A percentile compares a stretch with the other conserved stretches of the same genome.
Evolutionary conservation across 2,888 invertebrate genomes (phyloP).

Genomic region (Empis livida): DNA sequence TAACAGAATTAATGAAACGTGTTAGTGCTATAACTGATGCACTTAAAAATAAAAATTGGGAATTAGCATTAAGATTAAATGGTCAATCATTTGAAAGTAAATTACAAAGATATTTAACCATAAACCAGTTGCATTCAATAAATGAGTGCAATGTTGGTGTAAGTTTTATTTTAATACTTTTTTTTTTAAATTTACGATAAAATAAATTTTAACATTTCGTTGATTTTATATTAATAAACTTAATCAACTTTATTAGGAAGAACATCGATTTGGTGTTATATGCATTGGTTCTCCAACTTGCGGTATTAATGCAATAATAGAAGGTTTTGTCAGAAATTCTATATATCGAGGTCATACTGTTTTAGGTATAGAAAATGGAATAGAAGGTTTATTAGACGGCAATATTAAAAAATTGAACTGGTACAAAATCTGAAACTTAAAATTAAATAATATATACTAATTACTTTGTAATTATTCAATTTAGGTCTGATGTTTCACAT

Average conservation of each 20-base stretch:
- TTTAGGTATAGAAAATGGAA: slow-evolving; percentile 86
- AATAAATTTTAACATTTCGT: too few relatives aligned
- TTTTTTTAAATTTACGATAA: too few relatives aligned
- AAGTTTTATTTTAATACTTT: slow-evolving; percentile 6
- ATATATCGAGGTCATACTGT: slow-evolving; percentile 91
- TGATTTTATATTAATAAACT: too few relatives aligned
- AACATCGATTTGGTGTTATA: slow-evolving; percentile 80
- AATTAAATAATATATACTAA: background rate
- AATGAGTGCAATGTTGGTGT: slow-evolving; percentile 49
- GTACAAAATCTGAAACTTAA: slow-evolving; percentile 41
- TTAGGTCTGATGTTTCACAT: slow-evolving; percentile 78
- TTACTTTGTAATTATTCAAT: too few relatives aligned
- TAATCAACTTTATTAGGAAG: slow-evolving; percentile 42
- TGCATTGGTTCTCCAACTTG: slow-evolving; percentile 98
- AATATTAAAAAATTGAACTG: slow-evolving; percentile 66
- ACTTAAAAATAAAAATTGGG: slow-evolving; percentile 91
- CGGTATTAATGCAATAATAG: slow-evolving; percentile 98
- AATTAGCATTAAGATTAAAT: slow-evolving; percentile 83
- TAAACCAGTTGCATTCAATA: slow-evolving; percentile 88
- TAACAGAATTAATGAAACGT: slow-evolving; percentile 94
- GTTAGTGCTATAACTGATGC: slow-evolving; percentile 87
- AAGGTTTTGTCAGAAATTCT: slow-evolving; percentile 91
- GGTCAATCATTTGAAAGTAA: slow-evolving; percentile 91
- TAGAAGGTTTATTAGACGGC: slow-evolving; percentile 86
- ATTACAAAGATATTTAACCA: slow-evolving; percentile 87